Percentiles rank a stretch among this genome's conserved stretches.
These are phyloP conservation scores for Todiramphus chloris DNA, from an alignment of 2,113 vertebrate genomes.

Conservation along the genomic window DNA sequence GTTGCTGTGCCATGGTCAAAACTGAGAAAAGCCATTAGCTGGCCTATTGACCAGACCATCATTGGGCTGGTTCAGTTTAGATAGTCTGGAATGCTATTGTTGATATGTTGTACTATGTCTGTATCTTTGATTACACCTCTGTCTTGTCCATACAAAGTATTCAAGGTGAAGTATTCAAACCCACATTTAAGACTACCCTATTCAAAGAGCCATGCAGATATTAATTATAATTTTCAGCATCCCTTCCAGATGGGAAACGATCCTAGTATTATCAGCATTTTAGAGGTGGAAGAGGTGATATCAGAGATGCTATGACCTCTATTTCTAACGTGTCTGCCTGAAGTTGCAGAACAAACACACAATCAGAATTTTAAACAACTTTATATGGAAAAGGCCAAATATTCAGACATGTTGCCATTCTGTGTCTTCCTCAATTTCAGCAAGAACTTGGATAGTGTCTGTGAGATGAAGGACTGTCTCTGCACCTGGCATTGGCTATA, in stretches of 20 bases:
- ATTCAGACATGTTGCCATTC: not conserved
- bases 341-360: not conserved
- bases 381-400: not conserved
- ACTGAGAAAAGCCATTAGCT: constrained; percentile 17
- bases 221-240: not conserved
- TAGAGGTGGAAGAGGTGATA: not conserved
- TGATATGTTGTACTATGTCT: not conserved
- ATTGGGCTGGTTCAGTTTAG: not conserved
- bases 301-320: not conserved
- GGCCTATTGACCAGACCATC: not conserved
- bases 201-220: not conserved
- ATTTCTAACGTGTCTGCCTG: not conserved
- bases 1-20: constrained; percentile 21
- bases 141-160: not conserved
- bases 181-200: not conserved
- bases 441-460: not conserved
- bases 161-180: not conserved
- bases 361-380: not conserved
- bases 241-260: not conserved
- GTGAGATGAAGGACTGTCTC: not conserved
- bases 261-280: not conserved
- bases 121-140: not conserved
- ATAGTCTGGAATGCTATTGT: not conserved
- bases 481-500: not conserved
- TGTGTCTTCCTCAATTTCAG: not conserved